A percentile compares a stretch with the other conserved stretches of the same genome.
Conservation (phyloP, 2,113 vertebrate genomes). For the Psilopsiagon aurifrons region DNA sequence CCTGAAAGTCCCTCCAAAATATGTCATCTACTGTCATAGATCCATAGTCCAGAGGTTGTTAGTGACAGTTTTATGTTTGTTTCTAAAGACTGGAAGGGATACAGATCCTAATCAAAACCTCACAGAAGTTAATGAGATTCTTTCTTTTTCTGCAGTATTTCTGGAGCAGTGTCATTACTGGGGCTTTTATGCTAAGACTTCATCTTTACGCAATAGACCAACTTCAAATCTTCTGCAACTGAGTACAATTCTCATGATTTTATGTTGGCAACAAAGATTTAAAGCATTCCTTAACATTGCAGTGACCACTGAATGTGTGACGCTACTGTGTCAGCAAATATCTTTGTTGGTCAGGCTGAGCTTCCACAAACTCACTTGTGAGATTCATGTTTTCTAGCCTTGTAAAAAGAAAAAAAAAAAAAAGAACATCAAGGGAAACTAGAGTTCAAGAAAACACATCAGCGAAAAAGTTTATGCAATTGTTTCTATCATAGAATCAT, state of each 20-base stretch:
- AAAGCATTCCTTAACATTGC: conserved; percentile 23
- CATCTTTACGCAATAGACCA: not conserved
- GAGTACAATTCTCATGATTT: not conserved
- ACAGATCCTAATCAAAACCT: not conserved
- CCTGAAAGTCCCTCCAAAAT: not conserved
- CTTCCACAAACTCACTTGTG: not conserved
- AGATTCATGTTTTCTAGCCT: not conserved
- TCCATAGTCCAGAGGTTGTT: not conserved
- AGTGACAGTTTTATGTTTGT: not conserved
- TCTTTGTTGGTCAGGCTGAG: not conserved
- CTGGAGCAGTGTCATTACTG: not conserved
- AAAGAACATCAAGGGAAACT: not conserved
- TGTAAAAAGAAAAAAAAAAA: not conserved
- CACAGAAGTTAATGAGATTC: not conserved
- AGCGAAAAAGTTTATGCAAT: not conserved
- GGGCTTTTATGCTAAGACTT: conserved; percentile 4
- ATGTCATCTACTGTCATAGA: not conserved
- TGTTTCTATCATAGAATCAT: not conserved
- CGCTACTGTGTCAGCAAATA: not conserved
- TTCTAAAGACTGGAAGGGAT: conserved; percentile 4
- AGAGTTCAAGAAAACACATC: not conserved
- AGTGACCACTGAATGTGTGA: not conserved
- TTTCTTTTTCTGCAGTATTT: conserved; percentile 14
- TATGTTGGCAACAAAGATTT: not conserved
- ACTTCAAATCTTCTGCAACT: not conserved